phyloP scores from a whole-genome alignment of 2,797 vertebrate genomes.

The Trematomus bernacchii region DNA sequence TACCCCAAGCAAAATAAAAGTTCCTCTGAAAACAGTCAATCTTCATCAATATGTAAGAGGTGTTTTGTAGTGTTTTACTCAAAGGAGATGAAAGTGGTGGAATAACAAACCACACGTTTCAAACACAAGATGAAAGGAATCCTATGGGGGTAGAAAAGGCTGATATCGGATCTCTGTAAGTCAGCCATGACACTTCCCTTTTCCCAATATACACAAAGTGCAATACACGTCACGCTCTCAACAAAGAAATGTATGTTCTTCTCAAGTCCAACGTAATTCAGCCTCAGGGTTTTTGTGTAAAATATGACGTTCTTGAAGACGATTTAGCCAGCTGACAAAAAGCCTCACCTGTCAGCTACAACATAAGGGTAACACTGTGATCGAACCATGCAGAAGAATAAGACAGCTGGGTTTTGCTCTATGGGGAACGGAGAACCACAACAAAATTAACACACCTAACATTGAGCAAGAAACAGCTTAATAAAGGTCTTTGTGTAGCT shows the following conservation, averaged over 20 bases:
- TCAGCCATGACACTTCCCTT: conserved; percentile 3
- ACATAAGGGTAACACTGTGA: neutral
- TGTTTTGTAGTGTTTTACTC: too few relatives aligned
- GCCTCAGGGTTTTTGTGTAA: conserved; percentile 16
- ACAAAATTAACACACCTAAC: too few relatives aligned
- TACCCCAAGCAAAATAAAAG: too few relatives aligned
- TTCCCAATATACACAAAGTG: conserved; percentile 7
- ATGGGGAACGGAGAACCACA: neutral
- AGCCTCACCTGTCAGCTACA: conserved; percentile 12
- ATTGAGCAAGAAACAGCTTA: too few relatives aligned
- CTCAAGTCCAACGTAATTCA: neutral
- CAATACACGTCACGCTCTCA: conserved; percentile 5
- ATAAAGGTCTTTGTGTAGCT: too few relatives aligned
- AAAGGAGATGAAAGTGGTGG: neutral
- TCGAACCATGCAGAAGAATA: too few relatives aligned
- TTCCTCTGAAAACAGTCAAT: too few relatives aligned
- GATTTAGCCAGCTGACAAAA: neutral
- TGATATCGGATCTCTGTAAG: neutral
- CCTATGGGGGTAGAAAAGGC: neutral
- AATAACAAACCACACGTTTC: neutral
- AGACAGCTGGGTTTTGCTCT: neutral
- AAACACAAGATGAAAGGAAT: conserved; percentile 6
- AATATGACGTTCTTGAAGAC: neutral
- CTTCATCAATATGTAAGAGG: too few relatives aligned
- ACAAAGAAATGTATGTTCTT: neutral